Evolutionary conservation across 2,888 invertebrate genomes (phyloP).

Genomic region (Mesorhabditis sp.): DNA sequence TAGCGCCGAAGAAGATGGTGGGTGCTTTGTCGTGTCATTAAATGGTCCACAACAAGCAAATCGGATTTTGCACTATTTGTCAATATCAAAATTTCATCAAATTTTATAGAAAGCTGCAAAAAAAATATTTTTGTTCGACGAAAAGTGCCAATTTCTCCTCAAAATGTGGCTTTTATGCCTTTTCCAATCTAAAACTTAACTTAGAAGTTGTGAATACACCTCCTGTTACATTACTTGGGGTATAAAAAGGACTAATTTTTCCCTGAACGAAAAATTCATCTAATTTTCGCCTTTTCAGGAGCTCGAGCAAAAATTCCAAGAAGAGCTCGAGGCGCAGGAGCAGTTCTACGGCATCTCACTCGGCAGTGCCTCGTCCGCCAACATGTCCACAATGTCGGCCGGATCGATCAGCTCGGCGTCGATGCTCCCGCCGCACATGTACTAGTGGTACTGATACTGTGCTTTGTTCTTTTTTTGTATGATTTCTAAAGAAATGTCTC

Average conservation of each 20-base stretch:
- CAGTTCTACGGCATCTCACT: constrained; percentile 43
- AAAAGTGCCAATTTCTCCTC: too few species aligned
- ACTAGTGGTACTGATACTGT: background rate
- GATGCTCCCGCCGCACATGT: constrained; percentile 2
- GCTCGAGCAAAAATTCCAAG: constrained; percentile 47
- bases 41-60: background rate
- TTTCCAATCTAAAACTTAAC: too few species aligned
- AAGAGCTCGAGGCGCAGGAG: constrained; percentile 48
- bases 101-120: background rate
- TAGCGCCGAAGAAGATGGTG: constrained; percentile 49
- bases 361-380: background rate
- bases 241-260: too few species aligned
- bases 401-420: background rate
- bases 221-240: constrained; percentile 5
- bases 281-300: constrained; percentile 22
- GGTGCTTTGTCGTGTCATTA: constrained; percentile 12
- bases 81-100: background rate
- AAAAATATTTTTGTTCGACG: too few species aligned
- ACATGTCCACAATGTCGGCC: background rate
- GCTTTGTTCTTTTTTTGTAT: too few species aligned
- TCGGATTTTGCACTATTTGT: too few species aligned
- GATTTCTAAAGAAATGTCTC: too few species aligned
- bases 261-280: background rate
- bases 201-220: constrained; percentile 8
- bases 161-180: too few species aligned